A percentile compares a stretch with the other conserved stretches of the same genome.
Conservation (phyloP, 2,888 invertebrate genomes). For the Pyrrhosoma nymphula region DNA sequence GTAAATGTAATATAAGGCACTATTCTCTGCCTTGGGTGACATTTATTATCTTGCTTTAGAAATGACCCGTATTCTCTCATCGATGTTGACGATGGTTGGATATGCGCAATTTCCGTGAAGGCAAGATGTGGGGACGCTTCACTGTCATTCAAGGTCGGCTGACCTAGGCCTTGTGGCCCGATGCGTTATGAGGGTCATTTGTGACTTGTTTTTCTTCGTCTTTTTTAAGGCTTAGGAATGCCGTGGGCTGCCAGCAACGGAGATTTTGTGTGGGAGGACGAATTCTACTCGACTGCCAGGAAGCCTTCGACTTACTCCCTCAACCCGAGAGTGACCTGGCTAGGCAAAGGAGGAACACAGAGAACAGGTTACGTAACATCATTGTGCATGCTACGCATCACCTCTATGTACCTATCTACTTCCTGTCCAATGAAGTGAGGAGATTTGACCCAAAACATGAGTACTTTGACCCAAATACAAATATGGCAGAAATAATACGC, state of each 20-base stretch:
- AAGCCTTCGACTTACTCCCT: constrained; percentile 41
- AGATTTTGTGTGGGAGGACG: constrained; percentile 56
- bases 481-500: no score
- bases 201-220: background rate
- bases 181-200: background rate
- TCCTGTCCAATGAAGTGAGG: no score
- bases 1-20: no score
- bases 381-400: no score
- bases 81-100: no score
- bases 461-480: no score
- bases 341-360: constrained; percentile 32
- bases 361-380: background rate
- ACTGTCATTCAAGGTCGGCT: background rate
- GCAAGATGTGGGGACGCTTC: background rate
- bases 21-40: no score
- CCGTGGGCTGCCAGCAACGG: constrained; percentile 44
- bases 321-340: constrained; percentile 53
- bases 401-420: no score
- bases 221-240: constrained; percentile 29
- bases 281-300: constrained; percentile 46
- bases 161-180: background rate
- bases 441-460: no score
- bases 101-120: background rate
- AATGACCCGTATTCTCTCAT: no score
- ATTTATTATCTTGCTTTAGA: no score